Base-by-base conservation (phyloP, 1,140 invertebrate species). In the Calosoma granatense region DNA sequence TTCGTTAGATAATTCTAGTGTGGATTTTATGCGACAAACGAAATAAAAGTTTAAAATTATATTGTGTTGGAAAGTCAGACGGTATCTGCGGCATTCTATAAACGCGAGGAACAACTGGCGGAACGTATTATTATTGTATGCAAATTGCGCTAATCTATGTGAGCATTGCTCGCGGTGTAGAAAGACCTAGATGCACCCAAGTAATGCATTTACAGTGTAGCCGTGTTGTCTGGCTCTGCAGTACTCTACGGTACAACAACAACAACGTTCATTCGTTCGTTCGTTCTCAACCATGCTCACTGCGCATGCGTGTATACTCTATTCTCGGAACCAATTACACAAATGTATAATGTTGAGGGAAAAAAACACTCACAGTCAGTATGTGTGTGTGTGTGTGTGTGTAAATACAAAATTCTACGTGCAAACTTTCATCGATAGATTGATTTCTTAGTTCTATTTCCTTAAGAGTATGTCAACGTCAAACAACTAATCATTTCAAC, bases 111-210 rank as follows among this genome's bases (percentile, higher is more conserved):
- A 17, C 41, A 3, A 47, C 26, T 47, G 41, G 9, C 17, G 41
- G 6, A 47, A 47, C 41, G 17, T 47, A 47, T 47, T 47, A 47
- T 47, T 47, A 47, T 47, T 47, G 41, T 47, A 47, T 47, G 41
- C 41, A 47, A 47, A 47, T 47, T 47, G 15, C 41, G 41, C 41
- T 47, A 47, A 47, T 47, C 41, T 47, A 47, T 47, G 41, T 47
- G 17, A 47, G 41, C 41, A 47, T 47, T 47, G 41, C 41, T 47
- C 9, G 41, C 41, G 41, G 41, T 47, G 17, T 11, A 47, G 41
- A 47, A 47, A 47, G 41, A 17, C 41, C 41, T 47, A 47, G 41
- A 47, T 47, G 41, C 15, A 47, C 15, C 4, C 6, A 11, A 30
- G 26, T 6, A n/a, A n/a, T n/a, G n/a, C n/a, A n/a, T n/a, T n/a